These are phyloP conservation scores for Clarias platycephalus DNA, from an alignment of 2,797 vertebrate genomes.

Conservation along the genomic window DNA sequence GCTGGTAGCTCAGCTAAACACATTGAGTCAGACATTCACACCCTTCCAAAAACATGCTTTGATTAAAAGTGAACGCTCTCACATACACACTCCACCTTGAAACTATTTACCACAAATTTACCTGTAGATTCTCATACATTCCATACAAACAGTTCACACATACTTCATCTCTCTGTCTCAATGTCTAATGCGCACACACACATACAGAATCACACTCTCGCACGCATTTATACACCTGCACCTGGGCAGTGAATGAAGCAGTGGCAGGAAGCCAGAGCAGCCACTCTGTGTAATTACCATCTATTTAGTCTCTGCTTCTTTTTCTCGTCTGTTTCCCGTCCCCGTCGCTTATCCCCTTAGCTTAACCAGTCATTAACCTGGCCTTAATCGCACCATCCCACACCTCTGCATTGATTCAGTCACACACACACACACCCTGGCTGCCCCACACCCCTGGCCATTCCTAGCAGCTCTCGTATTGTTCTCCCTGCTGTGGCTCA, in stretches of 20 bases:
- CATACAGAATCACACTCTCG: constrained; percentile 49
- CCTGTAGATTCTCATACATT: constrained; percentile 32
- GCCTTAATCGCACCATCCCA: constrained; percentile 44
- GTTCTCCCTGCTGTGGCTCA: constrained; percentile 43
- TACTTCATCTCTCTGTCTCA: neutral
- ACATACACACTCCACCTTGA: constrained; percentile 40
- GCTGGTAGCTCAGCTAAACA: constrained; percentile 63
- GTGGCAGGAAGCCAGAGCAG: constrained; percentile 78
- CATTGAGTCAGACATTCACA: constrained; percentile 59
- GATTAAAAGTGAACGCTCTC: constrained; percentile 32
- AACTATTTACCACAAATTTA: constrained; percentile 49
- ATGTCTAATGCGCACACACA: constrained; percentile 14
- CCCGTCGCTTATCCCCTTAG: constrained; percentile 73
- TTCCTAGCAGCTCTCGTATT: constrained; percentile 46
- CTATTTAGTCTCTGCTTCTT: constrained; percentile 69
- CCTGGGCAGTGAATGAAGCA: constrained; percentile 79
- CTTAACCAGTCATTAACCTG: constrained; percentile 85
- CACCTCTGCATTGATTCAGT: constrained; percentile 53
- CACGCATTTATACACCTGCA: constrained; percentile 57
- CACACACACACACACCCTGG: constrained; percentile 33
- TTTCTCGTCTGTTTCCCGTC: constrained; percentile 61
- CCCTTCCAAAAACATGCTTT: constrained; percentile 47
- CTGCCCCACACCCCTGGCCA: constrained; percentile 35
- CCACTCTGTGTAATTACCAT: constrained; percentile 82
- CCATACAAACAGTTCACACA: constrained; percentile 43